A percentile compares a stretch with the other conserved stretches of the same genome.
Conservation (phyloP, 1,140 invertebrate genomes). For the Ips typographus region DNA sequence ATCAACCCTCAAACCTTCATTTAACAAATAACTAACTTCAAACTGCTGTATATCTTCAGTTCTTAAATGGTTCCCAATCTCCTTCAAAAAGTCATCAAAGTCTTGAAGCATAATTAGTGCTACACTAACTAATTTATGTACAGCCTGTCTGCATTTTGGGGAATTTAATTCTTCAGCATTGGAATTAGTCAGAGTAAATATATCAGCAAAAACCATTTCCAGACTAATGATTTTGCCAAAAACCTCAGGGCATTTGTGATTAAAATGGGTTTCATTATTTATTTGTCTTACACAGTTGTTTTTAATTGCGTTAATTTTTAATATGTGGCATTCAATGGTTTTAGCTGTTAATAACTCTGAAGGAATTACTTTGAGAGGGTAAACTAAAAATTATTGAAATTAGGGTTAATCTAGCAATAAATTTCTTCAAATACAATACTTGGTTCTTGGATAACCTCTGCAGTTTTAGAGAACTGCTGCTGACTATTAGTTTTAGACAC, state of each 20-base stretch:
- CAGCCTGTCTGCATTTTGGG: not conserved
- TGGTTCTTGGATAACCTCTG: slow-evolving; percentile 12
- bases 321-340: slow-evolving; percentile 29
- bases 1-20: not conserved
- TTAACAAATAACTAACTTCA: slow-evolving; percentile 30
- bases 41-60: slow-evolving; percentile 37
- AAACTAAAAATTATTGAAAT: slow-evolving; percentile 29
- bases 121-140: slow-evolving; percentile 32
- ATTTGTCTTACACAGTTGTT: slow-evolving; percentile 26
- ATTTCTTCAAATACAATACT: not conserved
- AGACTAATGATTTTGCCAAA: slow-evolving; percentile 30
- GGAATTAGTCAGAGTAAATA: slow-evolving; percentile 23
- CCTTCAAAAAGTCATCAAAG: slow-evolving; percentile 26
- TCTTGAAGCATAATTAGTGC: slow-evolving; percentile 30
- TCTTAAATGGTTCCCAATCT: slow-evolving; percentile 27
- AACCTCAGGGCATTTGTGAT: slow-evolving; percentile 21
- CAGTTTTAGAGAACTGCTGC: not conserved
- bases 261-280: slow-evolving; percentile 23
- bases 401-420: no score
- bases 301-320: slow-evolving; percentile 26
- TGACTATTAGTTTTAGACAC: not conserved
- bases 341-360: slow-evolving; percentile 20
- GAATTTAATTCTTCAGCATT: slow-evolving; percentile 27
- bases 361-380: slow-evolving; percentile 30
- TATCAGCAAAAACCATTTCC: slow-evolving; percentile 26